phyloP scores from a whole-genome alignment of 2,113 vertebrate species.

The Alethe diademata region DNA sequence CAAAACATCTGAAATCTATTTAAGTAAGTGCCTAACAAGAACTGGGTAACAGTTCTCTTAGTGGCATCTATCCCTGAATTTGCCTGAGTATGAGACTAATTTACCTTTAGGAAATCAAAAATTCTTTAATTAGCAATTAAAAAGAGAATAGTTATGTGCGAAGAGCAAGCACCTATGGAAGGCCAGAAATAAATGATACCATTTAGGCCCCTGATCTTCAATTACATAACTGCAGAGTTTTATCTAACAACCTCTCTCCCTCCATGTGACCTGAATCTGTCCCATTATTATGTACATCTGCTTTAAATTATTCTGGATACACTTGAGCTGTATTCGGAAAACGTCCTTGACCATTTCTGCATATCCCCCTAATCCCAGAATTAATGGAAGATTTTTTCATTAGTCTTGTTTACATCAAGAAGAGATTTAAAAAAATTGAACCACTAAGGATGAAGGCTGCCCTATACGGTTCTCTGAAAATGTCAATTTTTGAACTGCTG shows the following conservation, averaged over 20 bases:
- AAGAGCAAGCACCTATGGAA: neutral
- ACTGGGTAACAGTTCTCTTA: neutral
- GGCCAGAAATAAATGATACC: neutral
- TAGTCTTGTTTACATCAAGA: neutral
- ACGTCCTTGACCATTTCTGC: neutral
- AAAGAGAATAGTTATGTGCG: neutral
- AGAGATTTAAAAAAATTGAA: neutral
- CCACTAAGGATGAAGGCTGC: neutral
- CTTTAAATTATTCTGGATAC: slow-evolving; percentile 4
- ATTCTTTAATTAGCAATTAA: neutral
- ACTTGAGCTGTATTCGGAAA: neutral
- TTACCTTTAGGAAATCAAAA: neutral
- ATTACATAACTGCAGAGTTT: neutral
- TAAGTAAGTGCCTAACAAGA: neutral
- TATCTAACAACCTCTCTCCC: neutral
- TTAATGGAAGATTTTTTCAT: neutral
- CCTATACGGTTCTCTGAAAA: neutral
- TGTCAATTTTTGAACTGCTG: neutral
- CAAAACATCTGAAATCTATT: neutral
- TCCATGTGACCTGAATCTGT: neutral
- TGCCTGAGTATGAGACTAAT: neutral
- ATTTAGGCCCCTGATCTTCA: neutral
- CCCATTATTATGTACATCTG: neutral
- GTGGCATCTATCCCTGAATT: neutral
- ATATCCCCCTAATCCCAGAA: neutral